Conservation (phyloP, 2,797 vertebrate genomes). For the Balearica regulorum region DNA sequence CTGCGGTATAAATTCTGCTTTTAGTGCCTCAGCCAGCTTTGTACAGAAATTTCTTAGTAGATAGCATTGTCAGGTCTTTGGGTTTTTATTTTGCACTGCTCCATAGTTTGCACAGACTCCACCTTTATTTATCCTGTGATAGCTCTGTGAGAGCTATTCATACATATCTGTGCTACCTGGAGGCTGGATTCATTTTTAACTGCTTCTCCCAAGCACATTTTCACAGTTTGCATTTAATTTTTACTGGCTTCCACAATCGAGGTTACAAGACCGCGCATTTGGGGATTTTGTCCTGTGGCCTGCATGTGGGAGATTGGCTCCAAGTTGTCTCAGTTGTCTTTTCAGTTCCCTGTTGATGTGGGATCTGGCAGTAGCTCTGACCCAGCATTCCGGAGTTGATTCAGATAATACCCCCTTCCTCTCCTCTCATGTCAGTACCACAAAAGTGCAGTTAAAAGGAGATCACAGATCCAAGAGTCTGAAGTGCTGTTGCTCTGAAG, state of each 20-base stretch:
- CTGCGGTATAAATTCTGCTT: background rate
- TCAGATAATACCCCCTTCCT: background rate
- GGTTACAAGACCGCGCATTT: background rate
- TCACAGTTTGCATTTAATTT: background rate
- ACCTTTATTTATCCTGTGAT: conserved; percentile 17
- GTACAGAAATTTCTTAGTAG: background rate
- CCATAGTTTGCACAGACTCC: background rate
- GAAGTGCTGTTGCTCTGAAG: background rate
- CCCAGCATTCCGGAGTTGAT: background rate
- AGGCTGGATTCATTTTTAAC: background rate
- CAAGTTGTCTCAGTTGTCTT: background rate
- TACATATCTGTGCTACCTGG: background rate
- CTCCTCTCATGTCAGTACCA: background rate
- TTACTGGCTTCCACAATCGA: background rate
- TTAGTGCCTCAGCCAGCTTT: background rate
- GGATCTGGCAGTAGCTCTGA: conserved; percentile 11
- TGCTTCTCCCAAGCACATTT: background rate
- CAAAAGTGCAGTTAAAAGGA: background rate
- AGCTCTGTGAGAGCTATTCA: background rate
- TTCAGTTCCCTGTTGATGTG: background rate
- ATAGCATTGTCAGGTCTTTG: background rate
- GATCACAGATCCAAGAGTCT: background rate
- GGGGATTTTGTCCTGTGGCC: background rate
- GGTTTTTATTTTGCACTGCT: background rate
- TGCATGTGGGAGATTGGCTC: background rate